These are phyloP conservation scores for Microtus agrestis DNA, from an alignment of 2,797 vertebrate species.

Conservation along the genomic window DNA sequence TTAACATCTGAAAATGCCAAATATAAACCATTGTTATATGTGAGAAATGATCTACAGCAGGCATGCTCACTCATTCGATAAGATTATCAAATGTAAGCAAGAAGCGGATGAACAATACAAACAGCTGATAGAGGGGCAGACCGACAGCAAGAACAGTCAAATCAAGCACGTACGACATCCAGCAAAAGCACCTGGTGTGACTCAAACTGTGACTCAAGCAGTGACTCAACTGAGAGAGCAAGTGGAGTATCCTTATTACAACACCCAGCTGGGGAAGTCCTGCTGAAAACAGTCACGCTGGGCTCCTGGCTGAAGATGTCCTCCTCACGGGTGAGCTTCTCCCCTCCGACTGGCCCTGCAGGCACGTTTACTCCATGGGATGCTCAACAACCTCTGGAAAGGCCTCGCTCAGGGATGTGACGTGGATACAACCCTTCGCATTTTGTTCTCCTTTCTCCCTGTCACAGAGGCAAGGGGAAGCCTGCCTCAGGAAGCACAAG, in stretches of 20 bases:
- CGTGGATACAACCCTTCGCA: background rate
- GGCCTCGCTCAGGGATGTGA: background rate
- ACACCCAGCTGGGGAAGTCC: background rate
- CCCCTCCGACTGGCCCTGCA: too few relatives aligned
- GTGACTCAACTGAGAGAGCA: background rate
- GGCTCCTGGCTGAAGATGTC: too few relatives aligned
- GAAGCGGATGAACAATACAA: background rate
- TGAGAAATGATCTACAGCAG: background rate
- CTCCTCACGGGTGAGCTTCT: background rate
- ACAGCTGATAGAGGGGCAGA: background rate
- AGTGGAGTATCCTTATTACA: background rate
- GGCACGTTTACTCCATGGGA: too few relatives aligned
- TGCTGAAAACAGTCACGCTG: background rate
- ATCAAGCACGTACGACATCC: background rate
- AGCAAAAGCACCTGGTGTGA: background rate
- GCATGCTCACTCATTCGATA: background rate
- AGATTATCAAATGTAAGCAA: background rate
- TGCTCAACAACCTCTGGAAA: background rate
- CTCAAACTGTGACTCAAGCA: background rate
- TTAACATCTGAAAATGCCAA: background rate
- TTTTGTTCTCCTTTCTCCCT: background rate
- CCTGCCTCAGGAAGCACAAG: background rate
- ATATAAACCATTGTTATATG: background rate
- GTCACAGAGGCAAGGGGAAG: background rate
- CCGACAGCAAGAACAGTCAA: background rate